Evolutionary conservation across 1,140 invertebrate species (phyloP), one percentile per base, ranked within the genome.

Genomic region (Dreissena polymorpha): DNA sequence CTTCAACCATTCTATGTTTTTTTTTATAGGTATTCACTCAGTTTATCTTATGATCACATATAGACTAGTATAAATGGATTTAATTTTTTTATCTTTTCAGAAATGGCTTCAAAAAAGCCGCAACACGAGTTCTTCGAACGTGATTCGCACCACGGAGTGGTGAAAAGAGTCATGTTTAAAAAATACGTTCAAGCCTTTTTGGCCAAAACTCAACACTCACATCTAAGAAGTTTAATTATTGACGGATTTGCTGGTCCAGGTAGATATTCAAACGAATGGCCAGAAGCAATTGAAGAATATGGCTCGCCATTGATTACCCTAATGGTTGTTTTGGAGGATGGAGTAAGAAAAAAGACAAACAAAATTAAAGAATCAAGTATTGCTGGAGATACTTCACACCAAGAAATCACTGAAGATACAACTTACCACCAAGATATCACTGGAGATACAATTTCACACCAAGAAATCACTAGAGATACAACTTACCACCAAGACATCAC

Each of bases 181-280:
- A 25, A 78, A 68, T 75, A 84, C 73, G 6, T 75, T 65, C 55
- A 84, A 21, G 82, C 82, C 12, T 77, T 39, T 7, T 29, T 70
- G 7, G 60, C 70, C 3, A 51, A 12, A 0, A 23, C 14, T 0
- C 57, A 51, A 49, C 16, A 72, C 0, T 1, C 29, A 16, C 16
- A 50, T 23, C 21, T 74, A n/a, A 72, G 53, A 55, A 29, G 25
- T 70, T 8, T 64, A 53, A 5, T 74, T 3, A 51, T 53, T 6
- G 69, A 84, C 55, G 39, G 49, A 16, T 51, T 79, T 55, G 67
- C 76, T 69, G 76, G 76, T n/a, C 7, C 39, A 50, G 76, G 64
- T 10, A 49, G 51, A n/a, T 79, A 79, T 69, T 51, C 51, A 29
- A 55, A 69, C 23, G 76, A 69, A 79, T 75, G 72, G 72, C 51